Conservation (phyloP, 2,888 invertebrate genomes). For the Xanthorhoe designata region DNA sequence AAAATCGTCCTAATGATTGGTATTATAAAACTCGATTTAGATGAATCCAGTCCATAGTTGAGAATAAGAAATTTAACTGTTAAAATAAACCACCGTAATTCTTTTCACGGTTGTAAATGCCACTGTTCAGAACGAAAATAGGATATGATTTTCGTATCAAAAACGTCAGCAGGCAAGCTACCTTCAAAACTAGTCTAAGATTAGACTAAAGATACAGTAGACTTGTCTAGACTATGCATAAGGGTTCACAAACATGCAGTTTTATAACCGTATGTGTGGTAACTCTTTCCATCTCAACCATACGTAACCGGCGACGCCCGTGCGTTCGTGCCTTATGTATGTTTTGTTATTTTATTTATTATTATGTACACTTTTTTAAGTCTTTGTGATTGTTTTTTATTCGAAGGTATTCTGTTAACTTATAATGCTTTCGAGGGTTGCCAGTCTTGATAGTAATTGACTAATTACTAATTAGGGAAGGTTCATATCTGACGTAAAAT, state of each 20-base stretch:
- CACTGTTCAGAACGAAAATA: conserved; percentile 6
- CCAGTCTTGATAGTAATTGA: conserved; percentile 34
- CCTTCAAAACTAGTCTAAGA: neutral
- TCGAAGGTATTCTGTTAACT: conserved; percentile 36
- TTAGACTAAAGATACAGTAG: neutral
- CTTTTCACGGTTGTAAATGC: conserved; percentile 14
- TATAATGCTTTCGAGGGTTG: conserved; percentile 30
- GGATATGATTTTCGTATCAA: neutral
- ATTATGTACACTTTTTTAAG: conserved; percentile 54
- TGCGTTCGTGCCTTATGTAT: conserved; percentile 44
- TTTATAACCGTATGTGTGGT: neutral
- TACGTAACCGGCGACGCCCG: conserved; percentile 38
- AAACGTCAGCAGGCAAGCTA: neutral
- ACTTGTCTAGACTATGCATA: too few species aligned
- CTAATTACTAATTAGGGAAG: too few species aligned
- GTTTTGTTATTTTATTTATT: conserved; percentile 57
- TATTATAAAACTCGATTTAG: conserved; percentile 44
- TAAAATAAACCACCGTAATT: conserved; percentile 26
- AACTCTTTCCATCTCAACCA: conserved; percentile 15
- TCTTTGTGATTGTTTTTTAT: conserved; percentile 55
- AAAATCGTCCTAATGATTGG: conserved; percentile 41
- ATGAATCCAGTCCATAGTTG: conserved; percentile 43
- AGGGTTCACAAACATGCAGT: neutral
- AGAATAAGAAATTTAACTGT: conserved; percentile 35
- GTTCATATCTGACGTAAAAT: too few species aligned